Percentiles rank a stretch among this genome's conserved stretches.
Evolutionary conservation across 2,797 vertebrate species (phyloP).

Genomic region (Tragelaphus oryx): DNA sequence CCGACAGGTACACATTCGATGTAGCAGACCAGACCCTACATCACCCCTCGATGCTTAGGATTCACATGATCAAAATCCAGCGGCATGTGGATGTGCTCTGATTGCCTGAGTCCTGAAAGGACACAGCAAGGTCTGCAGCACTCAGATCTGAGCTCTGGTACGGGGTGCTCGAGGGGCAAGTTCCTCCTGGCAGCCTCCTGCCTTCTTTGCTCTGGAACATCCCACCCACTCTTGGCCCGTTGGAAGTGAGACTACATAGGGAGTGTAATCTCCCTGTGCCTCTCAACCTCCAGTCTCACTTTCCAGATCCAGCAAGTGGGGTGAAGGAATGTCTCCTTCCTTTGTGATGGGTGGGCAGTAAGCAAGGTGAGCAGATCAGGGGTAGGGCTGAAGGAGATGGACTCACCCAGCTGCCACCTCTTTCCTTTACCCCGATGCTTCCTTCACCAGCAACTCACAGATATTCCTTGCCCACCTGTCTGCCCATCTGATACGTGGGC

Average conservation of each 20-base stretch:
- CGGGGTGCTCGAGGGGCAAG: rapidly evolving
- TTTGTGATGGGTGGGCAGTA: not conserved
- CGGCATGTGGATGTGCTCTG: not conserved
- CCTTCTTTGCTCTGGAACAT: not conserved
- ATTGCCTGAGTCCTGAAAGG: not conserved
- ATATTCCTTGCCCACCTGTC: not conserved
- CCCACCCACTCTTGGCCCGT: not conserved
- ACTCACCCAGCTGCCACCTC: not conserved
- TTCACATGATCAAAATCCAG: not conserved
- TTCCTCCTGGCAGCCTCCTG: not conserved
- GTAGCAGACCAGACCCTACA: not conserved
- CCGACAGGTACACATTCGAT: rapidly evolving
- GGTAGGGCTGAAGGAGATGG: too few relatives aligned
- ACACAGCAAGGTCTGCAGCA: too few relatives aligned
- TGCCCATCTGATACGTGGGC: not conserved
- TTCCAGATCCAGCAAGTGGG: not conserved
- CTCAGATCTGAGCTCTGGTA: not conserved
- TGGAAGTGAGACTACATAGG: not conserved
- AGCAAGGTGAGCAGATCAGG: not conserved
- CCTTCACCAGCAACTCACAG: not conserved
- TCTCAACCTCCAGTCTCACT: not conserved
- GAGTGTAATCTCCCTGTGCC: too few relatives aligned
- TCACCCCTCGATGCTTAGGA: not conserved
- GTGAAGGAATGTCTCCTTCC: not conserved
- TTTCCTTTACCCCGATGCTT: too few relatives aligned